These are phyloP conservation scores for Onchidella celtica DNA, from an alignment of 2,888 invertebrate species.

Conservation along the genomic window DNA sequence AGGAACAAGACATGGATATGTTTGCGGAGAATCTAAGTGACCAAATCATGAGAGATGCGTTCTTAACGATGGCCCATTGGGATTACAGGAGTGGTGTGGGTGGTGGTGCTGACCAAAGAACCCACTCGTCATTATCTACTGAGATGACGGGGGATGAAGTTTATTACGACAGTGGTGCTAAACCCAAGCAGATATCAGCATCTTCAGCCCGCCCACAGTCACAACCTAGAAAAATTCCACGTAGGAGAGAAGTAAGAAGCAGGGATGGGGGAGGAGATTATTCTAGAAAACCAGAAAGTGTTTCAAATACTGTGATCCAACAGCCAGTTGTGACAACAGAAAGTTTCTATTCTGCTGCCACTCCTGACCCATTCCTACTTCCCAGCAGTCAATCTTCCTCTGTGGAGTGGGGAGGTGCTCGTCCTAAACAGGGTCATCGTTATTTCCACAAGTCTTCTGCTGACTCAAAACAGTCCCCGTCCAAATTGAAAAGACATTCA, in stretches of 20 bases:
- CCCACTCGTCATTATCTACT: background rate
- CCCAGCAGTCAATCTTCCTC: background rate
- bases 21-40: conserved; percentile 67
- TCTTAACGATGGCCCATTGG: conserved; percentile 4
- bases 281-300: too few species aligned
- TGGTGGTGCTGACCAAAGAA: background rate
- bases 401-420: background rate
- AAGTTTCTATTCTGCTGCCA: too few species aligned
- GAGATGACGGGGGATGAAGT: background rate
- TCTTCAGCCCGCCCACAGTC: background rate
- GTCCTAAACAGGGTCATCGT: background rate
- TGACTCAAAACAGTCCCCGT: background rate
- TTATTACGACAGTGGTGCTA: conserved; percentile 32
- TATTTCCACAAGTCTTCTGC: conserved; percentile 5
- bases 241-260: background rate
- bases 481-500: conserved; percentile 19
- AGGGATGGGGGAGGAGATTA: background rate
- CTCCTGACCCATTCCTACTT: too few species aligned
- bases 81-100: background rate
- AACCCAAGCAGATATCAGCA: conserved; percentile 16
- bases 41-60: conserved; percentile 56
- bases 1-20: conserved; percentile 56
- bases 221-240: conserved; percentile 10
- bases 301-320: too few species aligned
- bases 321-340: too few species aligned